Evolutionary conservation across 2,888 invertebrate genomes (phyloP).

Genomic region (Rhaphigaster nebulosa): DNA sequence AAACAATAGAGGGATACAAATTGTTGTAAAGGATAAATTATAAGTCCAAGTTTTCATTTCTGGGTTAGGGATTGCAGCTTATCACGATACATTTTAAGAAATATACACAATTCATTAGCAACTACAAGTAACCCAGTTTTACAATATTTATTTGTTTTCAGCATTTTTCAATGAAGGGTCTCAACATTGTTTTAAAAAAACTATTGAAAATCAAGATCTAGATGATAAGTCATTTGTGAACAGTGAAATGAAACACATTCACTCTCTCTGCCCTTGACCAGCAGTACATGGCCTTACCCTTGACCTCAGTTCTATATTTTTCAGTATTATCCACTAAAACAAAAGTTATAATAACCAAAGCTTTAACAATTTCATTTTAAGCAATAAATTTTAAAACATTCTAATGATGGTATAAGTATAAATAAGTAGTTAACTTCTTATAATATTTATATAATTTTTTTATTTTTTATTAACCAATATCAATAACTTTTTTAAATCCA

Average conservation of each 20-base stretch:
- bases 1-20: neutral
- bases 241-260: neutral
- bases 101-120: neutral
- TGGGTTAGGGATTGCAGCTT: neutral
- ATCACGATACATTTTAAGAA: neutral
- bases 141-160: neutral
- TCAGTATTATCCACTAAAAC: neutral
- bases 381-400: neutral
- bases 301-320: constrained; percentile 17
- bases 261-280: constrained; percentile 6
- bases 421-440: neutral
- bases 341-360: neutral
- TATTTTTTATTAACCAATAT: neutral
- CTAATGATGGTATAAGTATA: neutral
- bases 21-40: neutral
- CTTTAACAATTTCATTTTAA: neutral
- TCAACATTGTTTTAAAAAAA: neutral
- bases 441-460: neutral
- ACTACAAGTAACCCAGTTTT: neutral
- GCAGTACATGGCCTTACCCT: neutral
- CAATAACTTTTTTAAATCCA: neutral
- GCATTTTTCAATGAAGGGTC: neutral
- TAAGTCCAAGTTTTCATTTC: neutral
- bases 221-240: neutral
- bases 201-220: neutral